phyloP scores from a whole-genome alignment of 2,113 vertebrate genomes.

The Crotophaga sulcirostris region DNA sequence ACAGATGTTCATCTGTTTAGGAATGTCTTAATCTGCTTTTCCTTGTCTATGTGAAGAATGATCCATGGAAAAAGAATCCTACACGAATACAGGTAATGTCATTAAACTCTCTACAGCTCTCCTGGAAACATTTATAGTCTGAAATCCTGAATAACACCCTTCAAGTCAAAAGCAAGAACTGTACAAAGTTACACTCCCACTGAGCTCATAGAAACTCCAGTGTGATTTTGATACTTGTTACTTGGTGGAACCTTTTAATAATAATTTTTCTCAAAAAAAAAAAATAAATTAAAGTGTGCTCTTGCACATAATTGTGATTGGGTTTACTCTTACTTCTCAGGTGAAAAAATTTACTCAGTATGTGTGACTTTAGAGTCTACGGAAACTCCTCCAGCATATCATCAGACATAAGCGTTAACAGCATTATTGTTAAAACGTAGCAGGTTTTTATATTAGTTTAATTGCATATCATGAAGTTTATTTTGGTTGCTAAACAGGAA shows the following conservation, averaged over 20 bases:
- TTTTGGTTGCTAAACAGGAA: not conserved
- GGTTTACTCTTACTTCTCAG: not conserved
- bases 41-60: not conserved
- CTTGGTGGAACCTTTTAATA: not conserved
- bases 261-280: not conserved
- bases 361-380: not conserved
- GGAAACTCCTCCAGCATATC: not conserved
- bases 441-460: not conserved
- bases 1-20: not conserved
- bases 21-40: not conserved
- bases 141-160: not conserved
- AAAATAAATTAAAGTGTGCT: not conserved
- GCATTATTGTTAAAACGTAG: not conserved
- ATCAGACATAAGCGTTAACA: not conserved
- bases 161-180: not conserved
- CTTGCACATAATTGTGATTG: not conserved
- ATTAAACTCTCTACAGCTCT: not conserved
- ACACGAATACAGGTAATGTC: not conserved
- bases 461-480: not conserved
- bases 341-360: not conserved
- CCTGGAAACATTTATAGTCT: not conserved
- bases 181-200: not conserved
- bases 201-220: not conserved
- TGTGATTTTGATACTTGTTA: not conserved
- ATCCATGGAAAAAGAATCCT: not conserved